Conservation (phyloP, 1,140 invertebrate species). For the Conopomorpha cramerella region DNA sequence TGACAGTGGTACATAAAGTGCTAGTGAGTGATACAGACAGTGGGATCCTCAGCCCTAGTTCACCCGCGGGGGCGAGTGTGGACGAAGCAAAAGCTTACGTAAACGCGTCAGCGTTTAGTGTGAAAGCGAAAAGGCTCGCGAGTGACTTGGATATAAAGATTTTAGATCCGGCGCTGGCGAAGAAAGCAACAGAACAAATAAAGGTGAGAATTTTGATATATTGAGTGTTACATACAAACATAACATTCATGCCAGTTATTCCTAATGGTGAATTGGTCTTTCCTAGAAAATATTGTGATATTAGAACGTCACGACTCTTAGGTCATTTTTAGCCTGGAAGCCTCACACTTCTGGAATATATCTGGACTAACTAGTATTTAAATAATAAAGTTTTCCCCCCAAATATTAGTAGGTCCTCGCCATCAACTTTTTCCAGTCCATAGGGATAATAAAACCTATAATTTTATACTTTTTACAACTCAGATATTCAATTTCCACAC, state of each 20-base stretch:
- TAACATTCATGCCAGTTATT: conserved; percentile 8
- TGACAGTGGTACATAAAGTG: conserved; percentile 22
- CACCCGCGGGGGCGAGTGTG: conserved; percentile 48
- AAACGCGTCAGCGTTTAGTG: conserved; percentile 42
- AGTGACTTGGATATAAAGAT: conserved; percentile 38
- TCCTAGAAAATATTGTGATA: too few species aligned
- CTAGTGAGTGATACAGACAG: conserved; percentile 63
- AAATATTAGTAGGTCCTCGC: too few species aligned
- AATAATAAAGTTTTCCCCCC: too few species aligned
- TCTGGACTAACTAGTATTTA: too few species aligned
- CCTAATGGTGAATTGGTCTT: too few species aligned
- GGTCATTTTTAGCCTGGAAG: too few species aligned
- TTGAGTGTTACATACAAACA: conserved; percentile 2
- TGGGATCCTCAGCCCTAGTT: conserved; percentile 63
- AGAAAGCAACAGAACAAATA: conserved; percentile 47
- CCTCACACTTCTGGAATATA: too few species aligned
- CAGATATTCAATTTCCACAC: too few species aligned
- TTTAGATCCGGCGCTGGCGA: conserved; percentile 34
- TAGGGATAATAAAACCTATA: too few species aligned
- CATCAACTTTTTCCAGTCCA: too few species aligned
- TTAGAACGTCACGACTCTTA: too few species aligned
- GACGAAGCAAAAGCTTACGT: conserved; percentile 31
- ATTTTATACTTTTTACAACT: too few species aligned
- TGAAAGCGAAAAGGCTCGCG: conserved; percentile 26
- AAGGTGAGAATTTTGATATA: conserved; percentile 26